These are phyloP conservation scores for Chrysomallon squamiferum DNA, from an alignment of 1,140 invertebrate genomes.

Conservation along the genomic window DNA sequence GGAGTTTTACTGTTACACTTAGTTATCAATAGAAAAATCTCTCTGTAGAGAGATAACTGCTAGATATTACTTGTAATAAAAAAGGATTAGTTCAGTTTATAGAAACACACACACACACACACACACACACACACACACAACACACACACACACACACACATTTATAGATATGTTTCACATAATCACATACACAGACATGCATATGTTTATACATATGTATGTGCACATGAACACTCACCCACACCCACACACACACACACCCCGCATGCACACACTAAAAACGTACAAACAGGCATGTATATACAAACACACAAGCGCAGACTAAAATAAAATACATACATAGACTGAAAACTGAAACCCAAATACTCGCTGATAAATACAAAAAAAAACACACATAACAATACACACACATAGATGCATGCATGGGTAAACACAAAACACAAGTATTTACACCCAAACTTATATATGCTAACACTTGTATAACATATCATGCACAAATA, in stretches of 20 bases:
- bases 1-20: too few relatives aligned
- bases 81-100: neutral
- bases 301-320: constrained; percentile 10
- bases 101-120: neutral
- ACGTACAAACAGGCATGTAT: constrained; percentile 1
- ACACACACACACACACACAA: neutral
- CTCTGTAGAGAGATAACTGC: neutral
- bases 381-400: constrained; percentile 1
- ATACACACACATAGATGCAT: neutral
- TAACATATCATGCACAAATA: too few relatives aligned
- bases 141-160: neutral
- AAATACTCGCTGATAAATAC: neutral
- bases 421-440: too few relatives aligned
- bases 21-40: too few relatives aligned
- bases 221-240: neutral
- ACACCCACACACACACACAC: neutral
- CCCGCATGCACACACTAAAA: constrained; percentile 5
- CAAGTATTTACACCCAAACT: too few relatives aligned
- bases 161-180: neutral
- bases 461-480: neutral
- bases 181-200: neutral
- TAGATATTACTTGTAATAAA: neutral
- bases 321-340: neutral
- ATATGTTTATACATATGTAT: neutral
- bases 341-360: neutral